A percentile compares a stretch with the other conserved stretches of the same genome.
These are phyloP conservation scores for Globicephala melas DNA, from an alignment of 2,113 vertebrate genomes.

Conservation along the genomic window DNA sequence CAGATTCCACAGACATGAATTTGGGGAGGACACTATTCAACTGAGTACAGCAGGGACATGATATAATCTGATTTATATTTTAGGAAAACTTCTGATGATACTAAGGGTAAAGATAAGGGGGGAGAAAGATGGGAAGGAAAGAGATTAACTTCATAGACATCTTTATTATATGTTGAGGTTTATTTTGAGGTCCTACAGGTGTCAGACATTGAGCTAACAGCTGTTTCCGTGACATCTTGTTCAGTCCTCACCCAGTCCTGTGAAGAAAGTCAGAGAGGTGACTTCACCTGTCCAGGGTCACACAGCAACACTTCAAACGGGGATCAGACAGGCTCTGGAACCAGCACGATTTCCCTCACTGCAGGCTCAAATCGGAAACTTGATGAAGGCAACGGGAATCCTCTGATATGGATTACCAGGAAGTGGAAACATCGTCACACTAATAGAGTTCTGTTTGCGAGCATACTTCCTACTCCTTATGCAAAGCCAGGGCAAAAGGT, in stretches of 20 bases:
- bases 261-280: background rate
- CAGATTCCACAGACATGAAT: background rate
- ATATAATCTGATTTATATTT: background rate
- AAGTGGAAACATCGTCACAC: background rate
- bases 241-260: background rate
- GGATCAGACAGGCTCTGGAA: background rate
- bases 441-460: background rate
- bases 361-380: background rate
- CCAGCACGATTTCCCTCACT: background rate
- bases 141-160: background rate
- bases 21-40: background rate
- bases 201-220: background rate
- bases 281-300: background rate
- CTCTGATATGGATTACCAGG: background rate
- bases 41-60: background rate
- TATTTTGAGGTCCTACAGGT: background rate
- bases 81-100: background rate
- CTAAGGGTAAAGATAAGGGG: background rate
- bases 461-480: constrained; percentile 13
- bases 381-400: background rate
- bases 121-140: background rate
- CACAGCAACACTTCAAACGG: background rate
- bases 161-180: background rate
- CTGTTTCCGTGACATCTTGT: background rate
- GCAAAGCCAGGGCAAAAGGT: constrained; percentile 58